phyloP scores from a whole-genome alignment of 2,888 invertebrate genomes.

The Leucania comma region DNA sequence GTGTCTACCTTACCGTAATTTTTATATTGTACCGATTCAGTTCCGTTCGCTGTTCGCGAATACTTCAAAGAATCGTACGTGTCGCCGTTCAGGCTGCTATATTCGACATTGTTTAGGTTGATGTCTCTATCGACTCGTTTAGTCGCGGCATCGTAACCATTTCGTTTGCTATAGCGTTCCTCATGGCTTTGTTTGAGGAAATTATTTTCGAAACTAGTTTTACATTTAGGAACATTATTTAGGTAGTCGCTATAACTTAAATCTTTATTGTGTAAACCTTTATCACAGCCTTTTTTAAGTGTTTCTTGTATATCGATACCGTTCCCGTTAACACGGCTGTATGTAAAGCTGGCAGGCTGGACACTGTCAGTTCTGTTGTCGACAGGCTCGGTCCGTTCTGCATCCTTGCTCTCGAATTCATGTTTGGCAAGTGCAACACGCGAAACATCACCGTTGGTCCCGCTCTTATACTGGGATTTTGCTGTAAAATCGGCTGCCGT shows the following conservation, averaged over 20 bases:
- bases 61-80: slow-evolving; percentile 88
- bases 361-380: slow-evolving; percentile 79
- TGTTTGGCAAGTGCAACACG: slow-evolving; percentile 86
- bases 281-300: slow-evolving; percentile 89
- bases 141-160: slow-evolving; percentile 81
- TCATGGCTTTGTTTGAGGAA: slow-evolving; percentile 88
- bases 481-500: slow-evolving; percentile 81
- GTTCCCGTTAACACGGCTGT: slow-evolving; percentile 83
- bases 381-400: slow-evolving; percentile 78
- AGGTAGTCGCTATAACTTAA: slow-evolving; percentile 87
- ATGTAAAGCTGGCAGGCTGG: slow-evolving; percentile 83
- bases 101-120: slow-evolving; percentile 86
- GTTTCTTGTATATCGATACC: slow-evolving; percentile 88
- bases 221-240: slow-evolving; percentile 90
- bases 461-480: slow-evolving; percentile 79
- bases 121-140: slow-evolving; percentile 87
- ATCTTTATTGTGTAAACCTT: slow-evolving; percentile 88
- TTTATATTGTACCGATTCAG: slow-evolving; percentile 89
- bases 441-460: slow-evolving; percentile 82
- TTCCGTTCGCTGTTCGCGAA: slow-evolving; percentile 89
- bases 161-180: slow-evolving; percentile 87
- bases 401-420: slow-evolving; percentile 86
- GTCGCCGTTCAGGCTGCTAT: slow-evolving; percentile 86
- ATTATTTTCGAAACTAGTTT: slow-evolving; percentile 88
- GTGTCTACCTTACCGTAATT: slow-evolving; percentile 88